phyloP scores from a whole-genome alignment of 1,140 invertebrate species.

The Aricia agestis region DNA sequence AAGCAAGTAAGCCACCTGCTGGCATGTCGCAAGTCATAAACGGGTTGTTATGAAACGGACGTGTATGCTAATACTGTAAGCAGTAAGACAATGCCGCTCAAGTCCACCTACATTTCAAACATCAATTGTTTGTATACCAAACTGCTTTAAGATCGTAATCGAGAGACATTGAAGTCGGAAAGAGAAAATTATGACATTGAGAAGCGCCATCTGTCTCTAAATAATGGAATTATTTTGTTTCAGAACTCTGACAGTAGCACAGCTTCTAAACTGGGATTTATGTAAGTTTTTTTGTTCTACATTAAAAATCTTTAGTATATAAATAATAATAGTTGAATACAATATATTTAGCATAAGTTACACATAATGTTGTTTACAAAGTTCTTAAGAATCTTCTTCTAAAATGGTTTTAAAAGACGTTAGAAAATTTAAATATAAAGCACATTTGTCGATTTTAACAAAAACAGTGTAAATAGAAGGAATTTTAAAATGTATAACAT shows the following conservation, averaged over 20 bases:
- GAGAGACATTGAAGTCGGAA: background rate
- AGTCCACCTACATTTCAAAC: slow-evolving; percentile 14
- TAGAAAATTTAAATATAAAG: too few species aligned
- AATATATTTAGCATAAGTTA: too few species aligned
- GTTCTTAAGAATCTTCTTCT: too few species aligned
- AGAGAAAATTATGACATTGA: slow-evolving; percentile 1
- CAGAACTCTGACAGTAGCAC: background rate
- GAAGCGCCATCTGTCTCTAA: background rate
- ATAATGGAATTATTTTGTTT: background rate
- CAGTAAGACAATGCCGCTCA: slow-evolving; percentile 7
- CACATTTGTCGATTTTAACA: too few species aligned
- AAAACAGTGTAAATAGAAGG: too few species aligned
- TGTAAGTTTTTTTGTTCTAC: background rate
- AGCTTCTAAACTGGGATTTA: background rate
- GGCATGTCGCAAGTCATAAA: slow-evolving; percentile 18
- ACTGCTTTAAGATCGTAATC: background rate
- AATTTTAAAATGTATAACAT: too few species aligned
- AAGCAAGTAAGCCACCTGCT: slow-evolving; percentile 19
- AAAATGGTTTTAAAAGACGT: too few species aligned
- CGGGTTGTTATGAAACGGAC: slow-evolving; percentile 12
- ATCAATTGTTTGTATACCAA: slow-evolving; percentile 15
- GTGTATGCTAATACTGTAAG: background rate
- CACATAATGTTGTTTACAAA: too few species aligned
- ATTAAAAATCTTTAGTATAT: background rate
- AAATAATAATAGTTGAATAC: background rate